Base-by-base conservation (phyloP, 2,113 vertebrate genomes). In the Sceloporus tristichus region DNA sequence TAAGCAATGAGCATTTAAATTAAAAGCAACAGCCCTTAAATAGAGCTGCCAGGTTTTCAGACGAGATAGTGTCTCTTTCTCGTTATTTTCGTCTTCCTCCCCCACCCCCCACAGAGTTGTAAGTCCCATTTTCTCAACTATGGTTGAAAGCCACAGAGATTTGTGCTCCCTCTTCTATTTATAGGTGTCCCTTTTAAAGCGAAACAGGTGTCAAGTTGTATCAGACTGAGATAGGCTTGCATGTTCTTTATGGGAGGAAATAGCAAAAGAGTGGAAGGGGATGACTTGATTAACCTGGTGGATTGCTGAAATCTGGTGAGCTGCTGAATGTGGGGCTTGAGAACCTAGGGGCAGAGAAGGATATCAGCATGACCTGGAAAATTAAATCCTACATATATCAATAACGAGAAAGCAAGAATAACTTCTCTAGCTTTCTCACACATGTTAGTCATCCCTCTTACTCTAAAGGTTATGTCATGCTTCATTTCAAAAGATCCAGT, bases 1-100 rank as follows among this genome's bases (percentile, higher is more conserved):
- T 93, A 96, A 96, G 94, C 96, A 96, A 95, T 93, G 92, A 95
- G 94, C 91, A 94, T 96, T 95, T 94, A 95, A 96, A 96, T 96
- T 93, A 94, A 95, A 96, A 96, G 94, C 96, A 95, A 95, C 91
- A 93, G 94, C 87, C 91, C 91, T 89, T 89, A 89, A 91, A 92
- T 77, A 88, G 89, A 93, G 89, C 93, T 84, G 94, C 95, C 92
- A 95, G 91, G 86, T 93, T 94, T 94, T 90, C 93, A 94, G 87
- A 70, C 93, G 84, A 91, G 93, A 96, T 92, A 94, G 91, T 89
- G 91, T 85, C 91, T 95, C 86, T 93, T 88, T 84, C 85, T 79
- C 68, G 62, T 86, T 59, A 70, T 89, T 85, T n/a, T 48, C 82
- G 4, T 48, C 87, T 92, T 85, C 85, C 86, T 76, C 40, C 76